Conservation (phyloP, 2,113 vertebrate species). For the Columba janthina region DNA sequence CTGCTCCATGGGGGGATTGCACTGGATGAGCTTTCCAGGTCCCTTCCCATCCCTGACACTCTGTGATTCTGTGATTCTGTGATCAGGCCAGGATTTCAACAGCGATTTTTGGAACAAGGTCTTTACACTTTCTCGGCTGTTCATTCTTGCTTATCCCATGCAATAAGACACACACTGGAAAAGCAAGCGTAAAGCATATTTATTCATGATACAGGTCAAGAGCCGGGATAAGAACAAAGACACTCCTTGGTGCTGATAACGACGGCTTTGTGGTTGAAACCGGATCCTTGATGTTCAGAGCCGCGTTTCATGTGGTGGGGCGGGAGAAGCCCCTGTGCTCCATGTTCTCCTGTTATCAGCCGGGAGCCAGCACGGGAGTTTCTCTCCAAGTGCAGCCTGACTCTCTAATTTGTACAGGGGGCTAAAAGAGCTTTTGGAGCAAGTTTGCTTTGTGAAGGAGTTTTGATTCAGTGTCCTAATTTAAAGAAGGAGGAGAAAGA, state of each 20-base stretch:
- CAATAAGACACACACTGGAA: not conserved
- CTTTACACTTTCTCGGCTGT: not conserved
- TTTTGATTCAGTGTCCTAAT: not conserved
- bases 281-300: not conserved
- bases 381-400: not conserved
- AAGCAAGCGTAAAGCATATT: not conserved
- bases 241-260: slow-evolving; percentile 17
- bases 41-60: no score
- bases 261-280: slow-evolving; percentile 21
- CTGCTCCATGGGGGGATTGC: no score
- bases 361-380: not conserved
- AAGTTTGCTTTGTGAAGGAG: not conserved
- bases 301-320: not conserved
- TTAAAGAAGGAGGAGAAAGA: not conserved
- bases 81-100: not conserved
- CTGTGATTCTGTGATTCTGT: no score
- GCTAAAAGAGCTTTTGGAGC: not conserved
- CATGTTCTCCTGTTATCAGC: not conserved
- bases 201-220: not conserved
- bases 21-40: no score
- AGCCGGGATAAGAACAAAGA: slow-evolving; percentile 26
- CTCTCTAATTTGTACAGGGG: not conserved
- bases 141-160: not conserved
- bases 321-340: not conserved
- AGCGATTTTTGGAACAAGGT: not conserved